Evolutionary conservation across 1,140 invertebrate genomes (phyloP), one percentile per base, ranked within the genome.

Genomic region (Drosophila mojavensis): DNA sequence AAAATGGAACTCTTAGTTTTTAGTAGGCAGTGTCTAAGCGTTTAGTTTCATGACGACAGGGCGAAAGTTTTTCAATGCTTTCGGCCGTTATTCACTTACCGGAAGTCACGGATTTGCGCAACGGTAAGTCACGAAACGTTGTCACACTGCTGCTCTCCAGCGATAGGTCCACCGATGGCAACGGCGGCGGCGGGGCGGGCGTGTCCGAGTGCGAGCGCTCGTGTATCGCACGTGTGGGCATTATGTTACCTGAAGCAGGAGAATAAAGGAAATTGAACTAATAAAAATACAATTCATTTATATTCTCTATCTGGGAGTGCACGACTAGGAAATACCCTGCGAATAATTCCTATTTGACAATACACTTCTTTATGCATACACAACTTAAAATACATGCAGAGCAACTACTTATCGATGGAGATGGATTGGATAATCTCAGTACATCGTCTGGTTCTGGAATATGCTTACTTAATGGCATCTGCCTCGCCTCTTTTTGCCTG

Each of bases 111-210:
- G 97, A 97, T 94, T 98, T 98, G 75, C 97, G 94, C 75, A 97
- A 92, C 50, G 97, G 97, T 91, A 98, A 94, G 93, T 97, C 97
- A 81, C 97, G 97, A 73, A 98, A 94, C 77, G 97, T 97, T 30
- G 98, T 98, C 56, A 99, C 98, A 92, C 97, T 98, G 92, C 97
- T 98, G 91, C 97, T 98, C 93, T 99, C 98, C 10, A 97, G 97
- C 63, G 96, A 98, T 47, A 99, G 94, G 92, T 98, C 97, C 15
- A 99, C 97, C 13, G 96, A 96, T 3, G 96, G 96, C 66, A 96
- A 93, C 24, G 96, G 95, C 39, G 93, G 96, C n/a, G 96, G 95
- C 13, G 83, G 76, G 11, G 94, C 96, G 5, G 95, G 96, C 4
- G 97, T 97, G 91, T 98, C 97, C n/a, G 97, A 98, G 92, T 98